A percentile compares a stretch with the other conserved stretches of the same genome.
Conservation (phyloP, 2,113 vertebrate species). For the Hippocampus comes region DNA sequence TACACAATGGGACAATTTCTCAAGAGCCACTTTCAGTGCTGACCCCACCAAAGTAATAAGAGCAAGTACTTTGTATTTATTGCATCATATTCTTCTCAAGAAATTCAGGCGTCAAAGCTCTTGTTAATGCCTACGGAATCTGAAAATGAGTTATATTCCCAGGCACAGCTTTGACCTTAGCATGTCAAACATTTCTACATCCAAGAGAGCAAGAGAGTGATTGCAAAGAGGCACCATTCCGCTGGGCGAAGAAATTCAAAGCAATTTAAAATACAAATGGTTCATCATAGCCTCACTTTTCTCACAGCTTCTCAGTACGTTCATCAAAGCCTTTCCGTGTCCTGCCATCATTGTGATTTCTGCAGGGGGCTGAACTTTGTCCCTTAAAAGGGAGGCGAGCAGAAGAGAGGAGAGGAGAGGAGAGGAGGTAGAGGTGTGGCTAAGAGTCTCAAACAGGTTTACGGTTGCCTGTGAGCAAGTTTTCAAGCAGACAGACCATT, state of each 20-base stretch:
- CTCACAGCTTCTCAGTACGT: background rate
- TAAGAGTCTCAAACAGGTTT: conserved; percentile 77
- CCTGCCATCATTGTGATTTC: conserved; percentile 22
- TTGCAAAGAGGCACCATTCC: background rate
- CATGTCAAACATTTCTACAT: background rate
- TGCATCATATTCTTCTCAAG: background rate
- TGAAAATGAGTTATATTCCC: background rate
- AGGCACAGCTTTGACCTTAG: background rate
- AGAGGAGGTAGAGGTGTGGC: conserved; percentile 62
- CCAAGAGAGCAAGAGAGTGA: background rate
- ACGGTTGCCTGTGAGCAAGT: conserved; percentile 63
- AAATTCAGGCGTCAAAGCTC: background rate
- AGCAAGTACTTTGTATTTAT: background rate
- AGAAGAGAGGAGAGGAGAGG: conserved; percentile 56
- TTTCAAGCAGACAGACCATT: conserved; percentile 56
- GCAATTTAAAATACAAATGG: background rate
- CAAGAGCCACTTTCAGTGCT: background rate
- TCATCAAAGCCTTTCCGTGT: conserved; percentile 22
- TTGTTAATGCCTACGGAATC: background rate
- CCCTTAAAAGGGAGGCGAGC: conserved; percentile 3
- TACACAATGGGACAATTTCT: conserved; percentile 10
- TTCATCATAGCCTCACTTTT: background rate
- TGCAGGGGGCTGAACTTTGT: conserved; percentile 43
- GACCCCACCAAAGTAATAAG: background rate
- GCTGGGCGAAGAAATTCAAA: background rate